Percentiles rank a stretch among this genome's conserved stretches.
Conservation (phyloP, 1,140 invertebrate species). For the Nebria ingens region DNA sequence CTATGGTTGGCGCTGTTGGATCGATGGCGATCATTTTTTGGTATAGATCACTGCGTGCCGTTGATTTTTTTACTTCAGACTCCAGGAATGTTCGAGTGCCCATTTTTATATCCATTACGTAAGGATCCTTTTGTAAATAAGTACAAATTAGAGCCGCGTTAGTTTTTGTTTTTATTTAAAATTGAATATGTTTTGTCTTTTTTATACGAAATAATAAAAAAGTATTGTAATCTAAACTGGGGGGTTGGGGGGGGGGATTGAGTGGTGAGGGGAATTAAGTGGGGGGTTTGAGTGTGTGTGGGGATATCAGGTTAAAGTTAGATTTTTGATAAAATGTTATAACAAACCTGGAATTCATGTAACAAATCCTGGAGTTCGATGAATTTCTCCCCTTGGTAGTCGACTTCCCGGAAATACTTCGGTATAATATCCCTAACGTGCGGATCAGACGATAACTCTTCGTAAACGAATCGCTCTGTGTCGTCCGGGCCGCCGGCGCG, state of each 20-base stretch:
- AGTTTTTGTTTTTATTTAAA: no score
- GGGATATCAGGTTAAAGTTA: no score
- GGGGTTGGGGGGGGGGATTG: no score
- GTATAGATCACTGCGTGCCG: conserved; percentile 67
- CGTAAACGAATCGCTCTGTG: conserved; percentile 69
- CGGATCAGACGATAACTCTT: conserved; percentile 65
- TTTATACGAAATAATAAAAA: no score
- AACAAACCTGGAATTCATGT: conserved; percentile 52
- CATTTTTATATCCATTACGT: conserved; percentile 91
- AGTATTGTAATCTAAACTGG: no score
- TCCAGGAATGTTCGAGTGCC: conserved; percentile 88
- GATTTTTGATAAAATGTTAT: neutral
- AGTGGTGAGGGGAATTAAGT: no score
- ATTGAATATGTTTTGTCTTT: no score
- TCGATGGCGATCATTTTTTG: conserved; percentile 92
- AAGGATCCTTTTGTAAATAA: conserved; percentile 55
- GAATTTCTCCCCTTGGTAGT: conserved; percentile 76
- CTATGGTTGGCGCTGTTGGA: conserved; percentile 68
- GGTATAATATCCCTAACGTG: conserved; percentile 69
- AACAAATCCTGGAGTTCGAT: conserved; percentile 85
- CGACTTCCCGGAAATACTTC: conserved; percentile 75
- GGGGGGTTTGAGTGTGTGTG: no score
- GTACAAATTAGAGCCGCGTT: no score
- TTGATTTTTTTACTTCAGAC: conserved; percentile 79
- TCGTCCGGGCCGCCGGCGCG: conserved; percentile 60